Conservation (phyloP, 1,140 invertebrate species). For the Drosophila pseudoobscura region DNA sequence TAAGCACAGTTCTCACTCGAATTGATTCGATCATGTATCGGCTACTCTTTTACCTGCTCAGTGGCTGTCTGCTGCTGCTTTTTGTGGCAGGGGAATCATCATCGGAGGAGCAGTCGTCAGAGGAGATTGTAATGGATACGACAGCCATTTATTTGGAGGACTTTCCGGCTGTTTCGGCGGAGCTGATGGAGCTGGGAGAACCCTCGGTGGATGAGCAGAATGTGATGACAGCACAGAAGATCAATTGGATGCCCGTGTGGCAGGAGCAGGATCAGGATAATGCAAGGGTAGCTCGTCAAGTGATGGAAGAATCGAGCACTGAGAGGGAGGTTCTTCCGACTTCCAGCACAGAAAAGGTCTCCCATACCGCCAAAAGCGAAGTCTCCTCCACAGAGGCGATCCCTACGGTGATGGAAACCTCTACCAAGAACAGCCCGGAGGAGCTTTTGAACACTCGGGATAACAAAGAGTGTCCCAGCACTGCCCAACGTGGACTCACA, state of each 20-base stretch:
- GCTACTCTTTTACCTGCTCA: conserved; percentile 25
- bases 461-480: conserved; percentile 36
- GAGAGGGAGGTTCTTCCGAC: too few species aligned
- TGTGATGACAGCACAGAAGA: conserved; percentile 26
- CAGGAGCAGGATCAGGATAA: conserved; percentile 1
- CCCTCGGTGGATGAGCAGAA: conserved; percentile 16
- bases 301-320: not conserved
- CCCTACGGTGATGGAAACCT: too few species aligned
- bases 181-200: conserved; percentile 13
- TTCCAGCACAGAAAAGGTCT: too few species aligned
- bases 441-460: conserved; percentile 15
- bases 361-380: too few species aligned
- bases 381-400: too few species aligned
- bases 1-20: conserved; percentile 30
- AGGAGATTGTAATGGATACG: conserved; percentile 9
- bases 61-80: conserved; percentile 20
- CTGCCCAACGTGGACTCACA: conserved; percentile 37
- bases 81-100: conserved; percentile 25
- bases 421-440: not conserved
- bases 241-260: conserved; percentile 50
- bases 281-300: not conserved
- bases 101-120: conserved; percentile 17
- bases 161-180: conserved; percentile 12
- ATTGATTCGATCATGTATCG: conserved; percentile 47
- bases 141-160: not conserved